phyloP scores from a whole-genome alignment of 2,888 invertebrate genomes.

The Ennomos erosarius region DNA sequence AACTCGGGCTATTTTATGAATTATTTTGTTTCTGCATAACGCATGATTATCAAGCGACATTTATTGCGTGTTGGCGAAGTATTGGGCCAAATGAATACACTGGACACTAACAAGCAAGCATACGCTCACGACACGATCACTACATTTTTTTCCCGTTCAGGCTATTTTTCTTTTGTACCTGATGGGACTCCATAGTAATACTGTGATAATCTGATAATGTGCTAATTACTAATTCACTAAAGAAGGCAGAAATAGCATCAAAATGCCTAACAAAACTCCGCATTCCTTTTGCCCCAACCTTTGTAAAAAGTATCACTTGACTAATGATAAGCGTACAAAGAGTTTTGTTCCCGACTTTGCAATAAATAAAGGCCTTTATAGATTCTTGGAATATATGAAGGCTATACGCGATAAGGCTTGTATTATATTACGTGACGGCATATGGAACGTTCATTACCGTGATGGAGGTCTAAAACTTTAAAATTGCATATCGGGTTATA shows the following conservation, averaged over 20 bases:
- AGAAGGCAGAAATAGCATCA: background rate
- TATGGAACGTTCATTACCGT: constrained; percentile 19
- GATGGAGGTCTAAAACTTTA: constrained; percentile 24
- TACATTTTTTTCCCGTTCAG: too few relatives aligned
- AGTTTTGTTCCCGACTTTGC: constrained; percentile 25
- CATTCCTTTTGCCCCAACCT: constrained; percentile 2
- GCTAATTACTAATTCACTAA: too few relatives aligned
- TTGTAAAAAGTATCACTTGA: constrained; percentile 19
- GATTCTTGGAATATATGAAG: constrained; percentile 20
- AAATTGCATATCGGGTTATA: constrained; percentile 23
- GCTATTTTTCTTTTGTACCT: too few relatives aligned
- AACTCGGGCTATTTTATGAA: too few relatives aligned
- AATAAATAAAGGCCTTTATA: constrained; percentile 24
- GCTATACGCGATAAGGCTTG: constrained; percentile 18
- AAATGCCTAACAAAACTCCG: background rate
- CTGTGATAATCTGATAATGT: too few relatives aligned
- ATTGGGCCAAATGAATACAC: too few relatives aligned
- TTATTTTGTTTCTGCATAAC: too few relatives aligned
- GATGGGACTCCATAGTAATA: too few relatives aligned
- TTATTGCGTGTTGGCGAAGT: too few relatives aligned
- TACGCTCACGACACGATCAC: too few relatives aligned
- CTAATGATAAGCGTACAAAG: constrained; percentile 26
- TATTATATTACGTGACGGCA: constrained; percentile 23
- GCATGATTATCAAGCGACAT: too few relatives aligned
- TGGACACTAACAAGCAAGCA: too few relatives aligned